phyloP scores from a whole-genome alignment of 1,140 invertebrate genomes.

The Solenopsis fugax region DNA sequence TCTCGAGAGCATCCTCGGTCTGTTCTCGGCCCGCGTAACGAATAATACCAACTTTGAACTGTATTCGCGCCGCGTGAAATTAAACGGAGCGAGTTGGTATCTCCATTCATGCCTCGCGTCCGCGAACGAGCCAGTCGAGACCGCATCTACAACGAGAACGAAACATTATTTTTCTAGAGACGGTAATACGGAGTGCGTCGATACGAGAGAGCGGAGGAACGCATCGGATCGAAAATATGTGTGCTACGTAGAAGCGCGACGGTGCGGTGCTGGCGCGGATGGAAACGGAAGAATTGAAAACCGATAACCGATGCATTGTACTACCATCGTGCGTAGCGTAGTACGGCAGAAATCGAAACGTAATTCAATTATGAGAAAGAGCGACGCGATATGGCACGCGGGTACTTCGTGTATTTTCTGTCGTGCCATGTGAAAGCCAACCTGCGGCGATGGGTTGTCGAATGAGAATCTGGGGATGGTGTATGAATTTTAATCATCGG shows the following conservation, averaged over 20 bases:
- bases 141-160: too few relatives aligned
- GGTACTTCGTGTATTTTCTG: slow-evolving; percentile 4
- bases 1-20: not conserved
- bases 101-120: not conserved
- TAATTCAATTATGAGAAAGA: slow-evolving; percentile 47
- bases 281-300: slow-evolving; percentile 44
- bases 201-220: slow-evolving; percentile 3
- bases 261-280: not conserved
- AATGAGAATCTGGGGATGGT: slow-evolving; percentile 18
- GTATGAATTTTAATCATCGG: slow-evolving; percentile 7
- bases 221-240: slow-evolving; percentile 4
- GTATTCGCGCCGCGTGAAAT: slow-evolving; percentile 31
- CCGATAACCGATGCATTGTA: slow-evolving; percentile 32
- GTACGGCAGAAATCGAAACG: slow-evolving; percentile 17
- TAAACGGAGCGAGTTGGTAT: slow-evolving; percentile 31
- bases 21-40: slow-evolving; percentile 12
- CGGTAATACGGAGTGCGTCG: not conserved
- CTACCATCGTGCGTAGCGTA: slow-evolving; percentile 9
- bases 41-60: slow-evolving; percentile 30
- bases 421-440: not conserved
- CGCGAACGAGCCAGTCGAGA: not conserved
- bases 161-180: slow-evolving; percentile 3
- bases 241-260: not conserved
- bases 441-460: not conserved
- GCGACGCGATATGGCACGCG: slow-evolving; percentile 24